Evolutionary conservation across 2,113 vertebrate species (phyloP).

Genomic region (Chaetodon auriga): DNA sequence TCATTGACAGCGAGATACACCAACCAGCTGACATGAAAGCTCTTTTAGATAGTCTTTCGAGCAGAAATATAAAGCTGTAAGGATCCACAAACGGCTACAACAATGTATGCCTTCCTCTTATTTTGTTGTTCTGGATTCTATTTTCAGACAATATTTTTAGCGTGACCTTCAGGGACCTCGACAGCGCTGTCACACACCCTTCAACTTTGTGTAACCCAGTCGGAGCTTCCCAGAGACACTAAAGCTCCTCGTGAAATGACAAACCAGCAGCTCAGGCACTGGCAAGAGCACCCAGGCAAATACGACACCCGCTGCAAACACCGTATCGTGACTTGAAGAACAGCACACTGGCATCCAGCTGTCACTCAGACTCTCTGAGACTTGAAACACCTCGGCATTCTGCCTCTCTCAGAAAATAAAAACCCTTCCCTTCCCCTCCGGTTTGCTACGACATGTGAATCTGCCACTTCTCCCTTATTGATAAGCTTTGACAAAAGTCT

Average conservation of each 20-base stretch:
- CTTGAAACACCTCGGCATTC: conserved; percentile 42
- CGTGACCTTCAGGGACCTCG: conserved; percentile 43
- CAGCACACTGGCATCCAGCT: conserved; percentile 42
- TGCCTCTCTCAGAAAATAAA: conserved; percentile 39
- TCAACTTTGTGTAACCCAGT: conserved; percentile 37
- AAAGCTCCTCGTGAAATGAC: conserved; percentile 47
- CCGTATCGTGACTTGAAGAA: conserved; percentile 47
- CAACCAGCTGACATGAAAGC: background rate
- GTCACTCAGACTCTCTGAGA: conserved; percentile 54
- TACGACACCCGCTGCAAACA: conserved; percentile 44
- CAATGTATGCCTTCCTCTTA: background rate
- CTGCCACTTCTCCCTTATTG: conserved; percentile 66
- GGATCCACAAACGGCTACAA: background rate
- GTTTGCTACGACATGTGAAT: conserved; percentile 62
- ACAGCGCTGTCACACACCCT: conserved; percentile 37
- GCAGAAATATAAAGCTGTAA: background rate
- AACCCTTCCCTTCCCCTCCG: conserved; percentile 9
- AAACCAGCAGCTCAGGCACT: conserved; percentile 48
- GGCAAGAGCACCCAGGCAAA: conserved; percentile 53
- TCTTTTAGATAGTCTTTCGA: background rate
- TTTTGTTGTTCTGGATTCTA: conserved; percentile 17
- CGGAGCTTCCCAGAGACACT: conserved; percentile 43
- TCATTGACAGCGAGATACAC: background rate
- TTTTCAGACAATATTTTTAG: conserved; percentile 6
- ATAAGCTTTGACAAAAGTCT: conserved; percentile 72